phyloP scores from a whole-genome alignment of 2,797 vertebrate species.

The Geotrypetes seraphini region DNA sequence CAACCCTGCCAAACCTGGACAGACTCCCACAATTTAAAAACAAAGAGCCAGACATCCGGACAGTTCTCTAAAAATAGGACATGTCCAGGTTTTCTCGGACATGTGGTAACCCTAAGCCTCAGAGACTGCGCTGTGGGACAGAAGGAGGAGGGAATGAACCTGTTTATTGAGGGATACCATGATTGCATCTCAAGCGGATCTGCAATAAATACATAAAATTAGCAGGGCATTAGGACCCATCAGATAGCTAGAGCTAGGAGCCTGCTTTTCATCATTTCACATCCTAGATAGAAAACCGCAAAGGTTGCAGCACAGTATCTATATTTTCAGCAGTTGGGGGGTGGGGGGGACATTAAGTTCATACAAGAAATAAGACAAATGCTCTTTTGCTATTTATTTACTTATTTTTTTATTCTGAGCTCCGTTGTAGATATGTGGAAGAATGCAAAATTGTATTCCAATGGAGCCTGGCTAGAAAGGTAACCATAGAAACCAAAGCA shows the following conservation, averaged over 20 bases:
- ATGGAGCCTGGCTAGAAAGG: conserved; percentile 15
- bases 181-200: not conserved
- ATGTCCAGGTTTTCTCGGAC: too few species aligned
- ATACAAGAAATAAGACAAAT: not conserved
- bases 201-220: not conserved
- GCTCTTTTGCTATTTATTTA: not conserved
- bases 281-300: conserved; percentile 23
- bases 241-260: conserved; percentile 1
- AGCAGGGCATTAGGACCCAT: conserved; percentile 45
- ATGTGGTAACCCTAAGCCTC: too few species aligned
- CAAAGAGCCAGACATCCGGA: too few species aligned
- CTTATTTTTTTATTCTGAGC: conserved; percentile 21
- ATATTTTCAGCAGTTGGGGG: not conserved
- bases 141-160: not conserved
- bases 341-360: too few species aligned
- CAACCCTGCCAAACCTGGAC: too few species aligned
- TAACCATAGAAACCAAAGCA: conserved; percentile 35
- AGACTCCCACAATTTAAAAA: too few species aligned
- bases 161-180: not conserved
- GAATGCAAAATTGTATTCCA: conserved; percentile 8
- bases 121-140: conserved; percentile 4
- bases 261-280: conserved; percentile 46
- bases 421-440: conserved; percentile 16
- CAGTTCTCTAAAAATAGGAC: too few species aligned
- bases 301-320: conserved; percentile 14